Evolutionary conservation across 2,888 invertebrate genomes (phyloP), one percentile per base, ranked within the genome.

Genomic region (Tridacna crocea): DNA sequence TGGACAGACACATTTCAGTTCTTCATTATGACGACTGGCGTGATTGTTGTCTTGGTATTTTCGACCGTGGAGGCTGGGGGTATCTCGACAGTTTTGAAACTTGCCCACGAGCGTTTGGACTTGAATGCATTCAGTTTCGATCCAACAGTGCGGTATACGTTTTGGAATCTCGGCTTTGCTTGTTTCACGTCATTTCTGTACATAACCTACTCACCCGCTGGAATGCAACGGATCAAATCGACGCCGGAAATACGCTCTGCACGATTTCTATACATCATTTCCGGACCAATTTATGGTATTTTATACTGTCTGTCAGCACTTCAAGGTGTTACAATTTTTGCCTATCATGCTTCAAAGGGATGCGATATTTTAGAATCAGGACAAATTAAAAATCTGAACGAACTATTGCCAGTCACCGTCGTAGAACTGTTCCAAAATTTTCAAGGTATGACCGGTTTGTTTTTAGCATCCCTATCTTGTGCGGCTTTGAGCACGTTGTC

Each of bases 401-500:
- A 80, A 60, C 73, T 85, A 17, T 48, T 82, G 8, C 80, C 82
- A 8, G 48, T 75, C 27, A 75, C 78, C 13, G 74, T 85, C 0
- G 10, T 77, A 6, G 78, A 85, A 19, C 46, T 85, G 15, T 85
- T 85, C 58, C 26, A 72, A 0, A 26, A 68, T 11, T 55, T 75
- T 26, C 85, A 82, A 0, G 82, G 85, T 6, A 48, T 85, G 10
- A 72, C 82, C 0, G 85, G 85, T 0, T 55, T 85, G 13, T 85
- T 85, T 55, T 60, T 85, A 11, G 78, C 85, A 0, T 61, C 82
- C 0, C 70, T 85, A 15, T 80, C 80, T 13, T 78, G 85, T 66
- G 85, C 85, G n/a, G 77, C 82, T 0, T 70, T 85, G 22, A 85
- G 85, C 47, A 84, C 84, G 2, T 24, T 84, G 8, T 84, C 84